Conservation (phyloP, 2,888 invertebrate genomes). For the Tetragnatha montana region DNA sequence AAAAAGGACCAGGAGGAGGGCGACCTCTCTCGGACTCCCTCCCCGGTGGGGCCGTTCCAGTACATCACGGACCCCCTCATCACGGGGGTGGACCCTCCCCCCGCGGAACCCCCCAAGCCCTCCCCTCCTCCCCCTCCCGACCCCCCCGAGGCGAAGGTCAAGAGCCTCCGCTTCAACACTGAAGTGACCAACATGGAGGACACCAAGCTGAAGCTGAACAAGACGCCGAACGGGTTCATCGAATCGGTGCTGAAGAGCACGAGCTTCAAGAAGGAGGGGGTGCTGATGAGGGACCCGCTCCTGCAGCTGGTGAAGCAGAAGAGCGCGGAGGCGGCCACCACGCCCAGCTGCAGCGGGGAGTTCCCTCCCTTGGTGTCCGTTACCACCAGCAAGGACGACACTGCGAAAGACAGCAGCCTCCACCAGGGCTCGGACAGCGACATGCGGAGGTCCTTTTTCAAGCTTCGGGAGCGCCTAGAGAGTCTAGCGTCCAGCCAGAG, state of each 20-base stretch:
- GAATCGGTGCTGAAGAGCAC: conserved; percentile 37
- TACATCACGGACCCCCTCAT: conserved; percentile 65
- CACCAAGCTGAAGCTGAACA: background rate
- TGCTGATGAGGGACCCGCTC: background rate
- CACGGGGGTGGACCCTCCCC: conserved; percentile 33
- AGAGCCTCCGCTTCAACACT: conserved; percentile 54
- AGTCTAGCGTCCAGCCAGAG: conserved; percentile 59
- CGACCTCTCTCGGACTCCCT: conserved; percentile 60
- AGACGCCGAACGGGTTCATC: conserved; percentile 29
- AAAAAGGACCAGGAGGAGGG: conserved; percentile 44
- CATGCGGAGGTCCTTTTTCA: conserved; percentile 45
- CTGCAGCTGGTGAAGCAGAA: background rate
- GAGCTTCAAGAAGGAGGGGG: conserved; percentile 2
- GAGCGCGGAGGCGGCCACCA: background rate
- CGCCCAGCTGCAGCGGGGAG: background rate
- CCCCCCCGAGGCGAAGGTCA: conserved; percentile 5
- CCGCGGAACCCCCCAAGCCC: background rate
- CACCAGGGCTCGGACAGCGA: conserved; percentile 32
- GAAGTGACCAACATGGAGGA: conserved; percentile 41
- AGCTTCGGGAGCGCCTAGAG: conserved; percentile 57
- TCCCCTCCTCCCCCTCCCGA: background rate
- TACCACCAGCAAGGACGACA: background rate
- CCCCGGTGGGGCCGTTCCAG: conserved; percentile 55
- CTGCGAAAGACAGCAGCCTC: background rate
- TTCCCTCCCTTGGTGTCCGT: background rate